These are phyloP conservation scores for Xiphophorus hellerii DNA, from an alignment of 2,113 vertebrate species.

Conservation along the genomic window DNA sequence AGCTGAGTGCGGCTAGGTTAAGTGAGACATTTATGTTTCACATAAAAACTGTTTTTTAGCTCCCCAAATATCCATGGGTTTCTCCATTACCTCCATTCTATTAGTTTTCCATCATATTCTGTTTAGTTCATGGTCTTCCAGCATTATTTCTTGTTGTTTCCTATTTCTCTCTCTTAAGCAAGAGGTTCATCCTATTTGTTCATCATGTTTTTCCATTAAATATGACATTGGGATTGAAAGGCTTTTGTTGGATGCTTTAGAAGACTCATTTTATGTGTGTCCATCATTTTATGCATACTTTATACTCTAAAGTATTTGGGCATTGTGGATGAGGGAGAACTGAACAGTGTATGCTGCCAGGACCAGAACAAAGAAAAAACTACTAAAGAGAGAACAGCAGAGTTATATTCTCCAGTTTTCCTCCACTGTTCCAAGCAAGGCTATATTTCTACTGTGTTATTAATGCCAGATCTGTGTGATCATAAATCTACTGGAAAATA, in stretches of 20 bases:
- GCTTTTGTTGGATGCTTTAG: slow-evolving; percentile 9
- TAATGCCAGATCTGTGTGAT: slow-evolving; percentile 38
- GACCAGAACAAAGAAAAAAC: slow-evolving; percentile 4
- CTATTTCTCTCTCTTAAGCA: slow-evolving; percentile 12
- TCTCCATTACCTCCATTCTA: slow-evolving; percentile 8
- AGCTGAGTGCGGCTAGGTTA: slow-evolving; percentile 48
- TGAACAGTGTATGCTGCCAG: not conserved
- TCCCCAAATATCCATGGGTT: not conserved
- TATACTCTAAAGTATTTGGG: not conserved
- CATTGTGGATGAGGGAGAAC: not conserved
- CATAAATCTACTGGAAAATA: slow-evolving; percentile 50
- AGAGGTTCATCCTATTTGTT: slow-evolving; percentile 10
- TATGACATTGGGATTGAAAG: slow-evolving; percentile 42
- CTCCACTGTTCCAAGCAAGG: not conserved
- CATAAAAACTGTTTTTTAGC: slow-evolving; percentile 17
- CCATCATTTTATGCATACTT: slow-evolving; percentile 1
- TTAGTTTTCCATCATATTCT: slow-evolving; percentile 26
- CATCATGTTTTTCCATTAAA: slow-evolving; percentile 22
- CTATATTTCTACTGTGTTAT: slow-evolving; percentile 39
- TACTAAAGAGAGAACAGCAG: not conserved
- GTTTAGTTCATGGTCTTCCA: slow-evolving; percentile 11
- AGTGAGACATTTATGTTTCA: slow-evolving; percentile 47
- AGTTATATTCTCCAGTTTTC: slow-evolving; percentile 13
- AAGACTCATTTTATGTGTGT: slow-evolving; percentile 13
- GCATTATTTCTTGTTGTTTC: slow-evolving; percentile 6